These are phyloP conservation scores for Heliconius hewitsoni DNA, from an alignment of 1,140 invertebrate genomes.

Conservation along the genomic window DNA sequence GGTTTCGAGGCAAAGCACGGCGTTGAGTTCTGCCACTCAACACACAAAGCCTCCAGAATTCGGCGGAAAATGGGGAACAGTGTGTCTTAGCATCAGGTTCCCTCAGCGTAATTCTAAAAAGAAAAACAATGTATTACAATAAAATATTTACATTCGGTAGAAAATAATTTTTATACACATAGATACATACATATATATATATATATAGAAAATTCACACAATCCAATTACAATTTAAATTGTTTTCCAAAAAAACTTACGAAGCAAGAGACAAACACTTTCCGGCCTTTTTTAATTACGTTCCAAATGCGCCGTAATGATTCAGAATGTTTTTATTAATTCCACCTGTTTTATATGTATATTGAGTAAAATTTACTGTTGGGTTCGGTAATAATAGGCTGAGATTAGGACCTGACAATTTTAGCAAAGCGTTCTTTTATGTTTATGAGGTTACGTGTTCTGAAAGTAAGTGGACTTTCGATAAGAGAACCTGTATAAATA, in stretches of 20 bases:
- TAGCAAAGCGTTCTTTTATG: slow-evolving; percentile 68
- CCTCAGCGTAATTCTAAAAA: too few relatives aligned
- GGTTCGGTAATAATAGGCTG: slow-evolving; percentile 56
- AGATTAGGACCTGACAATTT: slow-evolving; percentile 70
- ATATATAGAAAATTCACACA: not conserved
- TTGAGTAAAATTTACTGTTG: slow-evolving; percentile 51
- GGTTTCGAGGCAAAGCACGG: too few relatives aligned
- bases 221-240: not conserved
- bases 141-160: too few relatives aligned
- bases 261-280: not conserved
- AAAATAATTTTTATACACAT: too few relatives aligned
- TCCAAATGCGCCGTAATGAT: slow-evolving; percentile 26
- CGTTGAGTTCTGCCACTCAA: too few relatives aligned
- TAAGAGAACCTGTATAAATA: slow-evolving; percentile 35
- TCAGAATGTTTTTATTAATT: slow-evolving; percentile 39
- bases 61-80: too few relatives aligned
- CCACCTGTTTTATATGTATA: slow-evolving; percentile 51
- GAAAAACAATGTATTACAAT: too few relatives aligned
- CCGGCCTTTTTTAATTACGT: slow-evolving; percentile 24
- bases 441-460: slow-evolving; percentile 71
- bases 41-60: too few relatives aligned
- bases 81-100: too few relatives aligned
- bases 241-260: not conserved
- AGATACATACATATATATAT: too few relatives aligned
- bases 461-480: slow-evolving; percentile 58